phyloP scores from a whole-genome alignment of 2,797 vertebrate species.

The Myoxocephalus aenaeus region DNA sequence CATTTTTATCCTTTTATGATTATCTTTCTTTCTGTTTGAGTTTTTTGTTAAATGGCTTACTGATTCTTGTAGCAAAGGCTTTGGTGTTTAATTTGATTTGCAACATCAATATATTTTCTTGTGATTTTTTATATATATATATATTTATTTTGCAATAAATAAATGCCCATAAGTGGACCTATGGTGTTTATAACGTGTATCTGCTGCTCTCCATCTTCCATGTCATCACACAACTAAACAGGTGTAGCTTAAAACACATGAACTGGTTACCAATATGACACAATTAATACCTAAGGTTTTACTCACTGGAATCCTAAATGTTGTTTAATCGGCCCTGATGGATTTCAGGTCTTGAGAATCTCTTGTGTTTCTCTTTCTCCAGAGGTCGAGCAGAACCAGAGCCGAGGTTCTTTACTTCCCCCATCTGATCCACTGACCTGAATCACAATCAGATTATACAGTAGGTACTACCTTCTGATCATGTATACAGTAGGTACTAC shows the following conservation, averaged over 20 bases:
- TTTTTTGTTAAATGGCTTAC: too few relatives aligned
- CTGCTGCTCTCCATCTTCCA: background rate
- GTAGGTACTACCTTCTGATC: background rate
- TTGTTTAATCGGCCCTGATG: background rate
- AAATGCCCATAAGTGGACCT: too few relatives aligned
- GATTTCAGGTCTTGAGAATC: background rate
- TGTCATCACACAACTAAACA: background rate
- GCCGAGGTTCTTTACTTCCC: constrained; percentile 80
- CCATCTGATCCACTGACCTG: constrained; percentile 60
- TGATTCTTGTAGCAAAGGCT: too few relatives aligned
- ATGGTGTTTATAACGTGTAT: background rate
- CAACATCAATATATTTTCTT: too few relatives aligned
- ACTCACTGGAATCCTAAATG: background rate
- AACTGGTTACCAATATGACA: background rate
- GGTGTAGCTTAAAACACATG: background rate
- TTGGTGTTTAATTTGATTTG: too few relatives aligned
- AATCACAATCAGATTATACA: background rate
- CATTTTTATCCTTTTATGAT: too few relatives aligned
- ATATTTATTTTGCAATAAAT: too few relatives aligned
- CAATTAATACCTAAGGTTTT: too few relatives aligned
- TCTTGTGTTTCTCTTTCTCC: background rate
- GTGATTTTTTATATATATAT: too few relatives aligned
- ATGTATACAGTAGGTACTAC: background rate
- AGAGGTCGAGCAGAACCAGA: constrained; percentile 62
- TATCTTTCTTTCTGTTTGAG: too few relatives aligned